Evolutionary conservation across 2,113 vertebrate species (phyloP), one percentile per base, ranked within the genome.

Genomic region (Lampris incognitus): DNA sequence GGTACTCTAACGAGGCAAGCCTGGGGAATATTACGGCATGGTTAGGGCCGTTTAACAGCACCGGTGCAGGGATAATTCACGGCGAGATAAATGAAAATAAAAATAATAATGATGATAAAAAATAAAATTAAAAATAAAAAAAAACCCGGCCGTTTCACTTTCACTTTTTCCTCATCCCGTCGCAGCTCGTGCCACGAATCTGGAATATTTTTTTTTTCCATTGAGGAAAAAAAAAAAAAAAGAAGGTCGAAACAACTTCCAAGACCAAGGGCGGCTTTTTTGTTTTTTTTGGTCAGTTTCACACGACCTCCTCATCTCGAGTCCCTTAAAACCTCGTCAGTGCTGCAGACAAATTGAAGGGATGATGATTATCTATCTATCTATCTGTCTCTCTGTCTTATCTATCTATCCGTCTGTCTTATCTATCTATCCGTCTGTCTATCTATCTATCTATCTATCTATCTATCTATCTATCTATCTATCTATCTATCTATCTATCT

Each of bases 321-420:
- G 81, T 76, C 87, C 60, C 71, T 85, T 84, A 81, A 70, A 89
- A 63, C 52, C 64, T 72, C 83, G 84, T 85, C 82, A 85, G 66
- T 0, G 60, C 69, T 9, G 37, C 58, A 46, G 79, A 78, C 69
- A 85, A 72, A 87, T 88, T 84, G 67, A 84, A 83, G 83, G 79
- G 83, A 73, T 78, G 75, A 81, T 82, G 81, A 85, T 75, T 84
- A 24, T 56, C 55, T 36, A 36, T 56, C 52, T n/a, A 24, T 55
- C 52, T n/a, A 2, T 55, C 52, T n/a, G 0, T 55, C 52, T 55
- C 3, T 54, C 44, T 46, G 1, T 46, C 44, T 46, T 46, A 46
- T 46, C 44, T 46, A 46, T 46, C 37, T 37, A 9, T 54, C 10
- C n/a, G 51, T 54, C 10, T 54, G 51, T 54, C 10, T 54, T 58